Conservation (phyloP, 2,797 vertebrate genomes). For the Monodelphis domestica region DNA sequence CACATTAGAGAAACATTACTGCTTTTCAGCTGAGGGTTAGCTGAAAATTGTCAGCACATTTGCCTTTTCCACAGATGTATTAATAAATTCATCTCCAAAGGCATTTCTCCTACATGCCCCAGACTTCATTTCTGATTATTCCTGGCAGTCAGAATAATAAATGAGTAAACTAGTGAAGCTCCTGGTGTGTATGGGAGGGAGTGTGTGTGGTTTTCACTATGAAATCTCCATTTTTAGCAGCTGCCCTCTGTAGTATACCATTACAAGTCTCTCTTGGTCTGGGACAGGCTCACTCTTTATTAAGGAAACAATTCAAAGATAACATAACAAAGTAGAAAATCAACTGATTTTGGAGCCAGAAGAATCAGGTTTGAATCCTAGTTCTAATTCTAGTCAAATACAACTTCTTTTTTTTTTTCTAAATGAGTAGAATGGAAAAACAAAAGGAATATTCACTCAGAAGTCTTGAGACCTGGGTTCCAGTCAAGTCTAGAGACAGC, state of each 20-base stretch:
- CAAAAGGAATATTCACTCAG: neutral
- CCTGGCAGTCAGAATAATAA: neutral
- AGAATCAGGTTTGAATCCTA: neutral
- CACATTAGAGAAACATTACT: neutral
- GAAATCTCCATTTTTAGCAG: constrained; percentile 12
- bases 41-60: neutral
- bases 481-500: neutral
- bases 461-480: neutral
- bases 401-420: neutral
- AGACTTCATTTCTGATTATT: constrained; percentile 21
- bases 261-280: neutral
- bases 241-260: neutral
- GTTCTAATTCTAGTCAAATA: neutral
- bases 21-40: neutral
- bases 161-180: neutral
- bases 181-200: neutral
- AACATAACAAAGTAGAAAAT: neutral
- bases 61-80: neutral
- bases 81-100: constrained; percentile 30
- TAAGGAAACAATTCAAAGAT: neutral
- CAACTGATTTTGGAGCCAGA: neutral
- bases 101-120: neutral
- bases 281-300: neutral
- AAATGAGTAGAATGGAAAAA: neutral
- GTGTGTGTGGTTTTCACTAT: neutral